phyloP scores from a whole-genome alignment of 2,113 vertebrate genomes.

The Lophochroa leadbeateri region DNA sequence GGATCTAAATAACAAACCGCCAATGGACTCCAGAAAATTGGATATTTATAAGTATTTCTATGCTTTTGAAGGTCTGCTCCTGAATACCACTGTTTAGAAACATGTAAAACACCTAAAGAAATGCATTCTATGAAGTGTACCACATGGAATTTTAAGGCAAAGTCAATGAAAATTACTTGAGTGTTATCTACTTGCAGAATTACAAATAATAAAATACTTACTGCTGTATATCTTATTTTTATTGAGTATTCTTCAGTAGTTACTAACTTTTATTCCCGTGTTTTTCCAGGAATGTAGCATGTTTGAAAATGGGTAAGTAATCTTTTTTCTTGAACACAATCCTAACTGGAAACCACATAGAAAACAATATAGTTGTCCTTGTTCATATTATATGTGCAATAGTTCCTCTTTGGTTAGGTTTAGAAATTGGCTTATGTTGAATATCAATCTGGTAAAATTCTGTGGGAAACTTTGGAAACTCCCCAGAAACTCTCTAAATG shows the following conservation, averaged over 20 bases:
- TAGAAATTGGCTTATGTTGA: background rate
- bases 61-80: background rate
- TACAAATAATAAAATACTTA: background rate
- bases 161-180: background rate
- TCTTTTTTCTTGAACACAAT: background rate
- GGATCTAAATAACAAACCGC: background rate
- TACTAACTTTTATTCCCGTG: background rate
- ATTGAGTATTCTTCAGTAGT: background rate
- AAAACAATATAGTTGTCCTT: background rate
- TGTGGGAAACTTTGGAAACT: background rate
- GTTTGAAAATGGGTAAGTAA: background rate
- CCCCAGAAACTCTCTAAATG: background rate
- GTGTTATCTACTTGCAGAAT: background rate
- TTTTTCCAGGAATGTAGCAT: background rate
- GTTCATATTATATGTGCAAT: background rate
- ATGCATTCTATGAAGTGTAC: background rate
- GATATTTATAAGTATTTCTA: background rate
- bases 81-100: background rate
- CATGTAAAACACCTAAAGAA: background rate
- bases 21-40: background rate
- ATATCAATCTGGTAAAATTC: background rate
- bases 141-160: background rate
- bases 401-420: background rate
- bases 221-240: background rate
- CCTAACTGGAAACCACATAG: background rate